Conservation (phyloP, 1,140 invertebrate genomes). For the Stegodyphus mimosarum region DNA sequence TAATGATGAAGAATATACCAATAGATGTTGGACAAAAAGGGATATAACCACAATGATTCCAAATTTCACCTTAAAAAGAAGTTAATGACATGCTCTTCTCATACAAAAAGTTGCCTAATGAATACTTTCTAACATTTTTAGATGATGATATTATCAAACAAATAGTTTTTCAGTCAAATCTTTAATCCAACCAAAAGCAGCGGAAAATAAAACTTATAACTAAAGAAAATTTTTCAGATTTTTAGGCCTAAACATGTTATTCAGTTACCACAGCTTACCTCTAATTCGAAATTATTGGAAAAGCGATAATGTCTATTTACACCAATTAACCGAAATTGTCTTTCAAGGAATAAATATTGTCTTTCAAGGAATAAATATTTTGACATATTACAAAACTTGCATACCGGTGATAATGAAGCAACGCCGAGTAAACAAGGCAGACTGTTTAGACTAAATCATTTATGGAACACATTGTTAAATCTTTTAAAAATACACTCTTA, state of each 20-base stretch:
- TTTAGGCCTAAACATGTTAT: not conserved
- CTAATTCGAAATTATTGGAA: not conserved
- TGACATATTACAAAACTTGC: not conserved
- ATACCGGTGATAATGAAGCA: not conserved
- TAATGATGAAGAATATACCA: not conserved
- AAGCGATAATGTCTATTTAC: conserved; percentile 20
- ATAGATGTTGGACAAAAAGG: conserved; percentile 26
- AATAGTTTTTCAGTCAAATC: conserved; percentile 15
- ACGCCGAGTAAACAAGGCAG: not conserved
- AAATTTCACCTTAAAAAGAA: conserved; percentile 24
- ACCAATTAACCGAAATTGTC: not conserved
- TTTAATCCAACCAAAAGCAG: conserved; percentile 11
- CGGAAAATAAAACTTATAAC: conserved; percentile 5
- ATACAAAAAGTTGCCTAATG: not conserved
- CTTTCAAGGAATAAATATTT: not conserved
- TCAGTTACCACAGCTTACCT: not conserved
- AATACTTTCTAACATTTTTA: conserved; percentile 27
- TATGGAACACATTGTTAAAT: not conserved
- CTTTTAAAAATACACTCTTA: no score
- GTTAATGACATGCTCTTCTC: not conserved
- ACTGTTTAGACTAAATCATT: conserved; percentile 8
- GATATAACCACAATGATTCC: conserved; percentile 1
- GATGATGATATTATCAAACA: conserved; percentile 3
- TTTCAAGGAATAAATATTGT: not conserved
- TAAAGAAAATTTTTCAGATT: not conserved